These are phyloP conservation scores for Timandra comae DNA, from an alignment of 2,888 invertebrate species.

Conservation along the genomic window DNA sequence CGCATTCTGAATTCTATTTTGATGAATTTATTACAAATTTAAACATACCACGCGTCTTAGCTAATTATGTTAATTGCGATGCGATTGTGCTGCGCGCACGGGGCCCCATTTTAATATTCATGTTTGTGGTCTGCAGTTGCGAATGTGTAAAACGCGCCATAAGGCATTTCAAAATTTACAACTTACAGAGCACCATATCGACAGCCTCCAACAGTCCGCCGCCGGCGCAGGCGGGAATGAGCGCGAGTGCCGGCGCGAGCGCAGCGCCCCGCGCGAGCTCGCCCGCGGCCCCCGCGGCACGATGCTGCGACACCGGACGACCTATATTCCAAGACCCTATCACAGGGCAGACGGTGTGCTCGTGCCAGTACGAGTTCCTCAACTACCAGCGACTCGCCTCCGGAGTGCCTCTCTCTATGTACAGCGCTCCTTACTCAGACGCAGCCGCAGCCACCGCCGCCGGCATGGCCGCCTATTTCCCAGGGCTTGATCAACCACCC, in stretches of 20 bases:
- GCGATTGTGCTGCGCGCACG: constrained; percentile 60
- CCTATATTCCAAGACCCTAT: constrained; percentile 93
- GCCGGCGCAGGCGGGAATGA: constrained; percentile 77
- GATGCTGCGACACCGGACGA: constrained; percentile 95
- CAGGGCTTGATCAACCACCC: constrained; percentile 89
- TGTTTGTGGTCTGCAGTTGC: constrained; percentile 51
- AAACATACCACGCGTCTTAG: constrained; percentile 35
- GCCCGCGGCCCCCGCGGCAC: constrained; percentile 72
- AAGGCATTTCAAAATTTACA: constrained; percentile 76
- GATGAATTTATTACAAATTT: constrained; percentile 7
- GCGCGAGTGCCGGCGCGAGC: constrained; percentile 71
- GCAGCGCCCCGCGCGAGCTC: constrained; percentile 72
- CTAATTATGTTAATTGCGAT: constrained; percentile 22
- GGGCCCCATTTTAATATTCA: constrained; percentile 50
- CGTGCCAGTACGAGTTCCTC: constrained; percentile 93
- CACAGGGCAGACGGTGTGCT: constrained; percentile 92
- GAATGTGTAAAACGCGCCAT: constrained; percentile 70
- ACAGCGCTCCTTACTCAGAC: constrained; percentile 86
- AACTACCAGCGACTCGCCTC: constrained; percentile 87
- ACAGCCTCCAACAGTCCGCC: constrained; percentile 84
- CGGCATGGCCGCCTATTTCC: constrained; percentile 91
- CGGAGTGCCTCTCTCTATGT: constrained; percentile 87
- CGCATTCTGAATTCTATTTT: neutral
- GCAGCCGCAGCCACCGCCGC: constrained; percentile 81
- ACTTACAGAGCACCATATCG: constrained; percentile 80